phyloP scores from a whole-genome alignment of 35 echinoderm and acorn worm species.

The Heliocidaris tuberculata region DNA sequence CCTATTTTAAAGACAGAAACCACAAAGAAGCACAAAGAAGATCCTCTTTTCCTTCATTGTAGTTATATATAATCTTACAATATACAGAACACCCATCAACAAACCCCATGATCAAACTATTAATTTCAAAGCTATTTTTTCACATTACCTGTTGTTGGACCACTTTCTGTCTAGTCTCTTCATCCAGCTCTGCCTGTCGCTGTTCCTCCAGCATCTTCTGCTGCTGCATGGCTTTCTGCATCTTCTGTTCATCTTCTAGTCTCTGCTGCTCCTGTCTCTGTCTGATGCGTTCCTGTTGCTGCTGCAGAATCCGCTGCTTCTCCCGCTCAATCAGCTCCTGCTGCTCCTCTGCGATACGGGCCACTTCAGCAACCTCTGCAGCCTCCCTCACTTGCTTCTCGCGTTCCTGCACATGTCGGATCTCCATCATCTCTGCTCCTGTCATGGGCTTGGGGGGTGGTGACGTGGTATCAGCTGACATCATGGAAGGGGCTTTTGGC shows the following conservation, averaged over 20 bases:
- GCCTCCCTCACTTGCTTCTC: conserved; percentile 51
- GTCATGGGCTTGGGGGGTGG: conserved; percentile 16
- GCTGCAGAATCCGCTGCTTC: conserved; percentile 84
- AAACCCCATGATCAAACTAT: background rate
- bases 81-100: too few species aligned
- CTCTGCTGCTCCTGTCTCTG: conserved; percentile 83
- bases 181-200: conserved; percentile 54
- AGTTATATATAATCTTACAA: too few species aligned
- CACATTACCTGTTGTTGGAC: conserved; percentile 68
- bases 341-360: conserved; percentile 55
- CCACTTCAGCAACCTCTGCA: conserved; percentile 47
- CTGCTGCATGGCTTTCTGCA: conserved; percentile 83
- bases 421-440: conserved; percentile 40
- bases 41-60: too few species aligned
- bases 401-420: conserved; percentile 29
- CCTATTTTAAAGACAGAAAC: too few species aligned
- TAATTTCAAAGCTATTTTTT: background rate
- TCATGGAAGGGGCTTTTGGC: background rate
- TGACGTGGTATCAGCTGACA: background rate
- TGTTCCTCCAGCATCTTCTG: conserved; percentile 92
- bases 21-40: too few species aligned
- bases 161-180: conserved; percentile 52
- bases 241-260: conserved; percentile 81
- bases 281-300: conserved; percentile 85
- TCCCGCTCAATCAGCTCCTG: conserved; percentile 93